Evolutionary conservation across 2,113 vertebrate genomes (phyloP), one percentile per base, ranked within the genome.

Genomic region (Carassius carassius): DNA sequence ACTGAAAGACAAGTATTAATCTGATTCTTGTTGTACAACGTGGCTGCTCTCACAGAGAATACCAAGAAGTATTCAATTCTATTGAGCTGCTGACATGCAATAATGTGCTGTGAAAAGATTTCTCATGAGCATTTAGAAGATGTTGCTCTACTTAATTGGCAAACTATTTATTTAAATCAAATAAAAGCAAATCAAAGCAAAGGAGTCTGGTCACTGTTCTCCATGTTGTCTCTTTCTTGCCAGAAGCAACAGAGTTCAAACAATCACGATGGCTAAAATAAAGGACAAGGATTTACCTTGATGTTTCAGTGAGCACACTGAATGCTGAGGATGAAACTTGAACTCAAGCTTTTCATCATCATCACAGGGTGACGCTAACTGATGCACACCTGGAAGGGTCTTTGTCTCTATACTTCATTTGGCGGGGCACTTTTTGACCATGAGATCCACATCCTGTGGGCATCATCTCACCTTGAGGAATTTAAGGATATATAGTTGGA

Each of bases 391-490:
- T 78, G 25, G 41, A 77, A 58, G 35, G 56, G 49, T 47, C 47
- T 54, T 69, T 21, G 74, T 54, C 25, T 70, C 47, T 32, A 29
- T 47, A 62, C 62, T 44, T 84, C 29, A 69, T 78, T 84, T 69
- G 47, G 41, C 74, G 16, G 58, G 29, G 14, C 19, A 16, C 8
- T 25, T 58, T 77, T 75, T 2, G 14, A 78, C 75, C 75, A 56
- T 70, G 75, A 78, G 73, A 23, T 51, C 12, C 83, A 56, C 25
- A 51, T 82, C 67, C 81, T 81, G 23, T 81, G 79, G 63, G 44
- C 41, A 67, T 65, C 29, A 78, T 79, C 47, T 85, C 83, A 79
- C 83, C 83, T 85, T 85, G 62, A 76, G 75, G 23, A 49, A 78
- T 78, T 44, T 70, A 78, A 70, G 29, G 75, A 85, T 85, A 70